phyloP scores from a whole-genome alignment of 2,888 invertebrate genomes.

The Terebella lapidaria region DNA sequence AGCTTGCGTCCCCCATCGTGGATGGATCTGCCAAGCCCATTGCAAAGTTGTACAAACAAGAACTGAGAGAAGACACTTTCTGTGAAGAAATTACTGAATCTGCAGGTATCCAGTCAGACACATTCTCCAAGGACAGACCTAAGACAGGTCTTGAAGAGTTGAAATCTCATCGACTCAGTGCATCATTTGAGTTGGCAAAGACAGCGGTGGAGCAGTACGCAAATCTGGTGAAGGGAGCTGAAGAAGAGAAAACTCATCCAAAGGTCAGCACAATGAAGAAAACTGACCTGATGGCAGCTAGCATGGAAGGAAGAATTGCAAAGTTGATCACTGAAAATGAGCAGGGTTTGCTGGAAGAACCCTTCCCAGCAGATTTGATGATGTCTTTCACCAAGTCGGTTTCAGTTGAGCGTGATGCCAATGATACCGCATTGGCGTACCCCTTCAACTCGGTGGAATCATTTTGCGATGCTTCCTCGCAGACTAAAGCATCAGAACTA shows the following conservation, averaged over 20 bases:
- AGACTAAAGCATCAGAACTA: too few species aligned
- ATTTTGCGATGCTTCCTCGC: too few species aligned
- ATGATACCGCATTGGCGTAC: too few species aligned
- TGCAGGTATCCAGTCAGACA: background rate
- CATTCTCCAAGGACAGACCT: conserved; percentile 8
- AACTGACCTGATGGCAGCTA: background rate
- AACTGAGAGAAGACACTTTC: background rate
- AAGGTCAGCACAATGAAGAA: background rate
- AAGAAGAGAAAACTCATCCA: conserved; percentile 9
- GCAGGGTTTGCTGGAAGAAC: background rate
- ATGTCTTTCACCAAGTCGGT: too few species aligned
- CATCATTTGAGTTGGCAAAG: conserved; percentile 22
- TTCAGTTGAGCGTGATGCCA: too few species aligned
- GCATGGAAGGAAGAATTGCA: background rate
- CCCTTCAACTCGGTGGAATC: too few species aligned
- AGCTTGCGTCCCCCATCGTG: conserved; percentile 10
- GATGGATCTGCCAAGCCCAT: background rate
- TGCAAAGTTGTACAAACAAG: background rate
- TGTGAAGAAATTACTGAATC: too few species aligned
- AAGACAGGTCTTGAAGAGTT: conserved; percentile 10
- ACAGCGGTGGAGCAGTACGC: conserved; percentile 27
- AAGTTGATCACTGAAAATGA: background rate
- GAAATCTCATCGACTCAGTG: background rate
- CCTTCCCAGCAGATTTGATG: background rate
- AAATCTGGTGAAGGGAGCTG: conserved; percentile 20